Evolutionary conservation across 2,888 invertebrate genomes (phyloP).

Genomic region (Platycheirus albimanus): DNA sequence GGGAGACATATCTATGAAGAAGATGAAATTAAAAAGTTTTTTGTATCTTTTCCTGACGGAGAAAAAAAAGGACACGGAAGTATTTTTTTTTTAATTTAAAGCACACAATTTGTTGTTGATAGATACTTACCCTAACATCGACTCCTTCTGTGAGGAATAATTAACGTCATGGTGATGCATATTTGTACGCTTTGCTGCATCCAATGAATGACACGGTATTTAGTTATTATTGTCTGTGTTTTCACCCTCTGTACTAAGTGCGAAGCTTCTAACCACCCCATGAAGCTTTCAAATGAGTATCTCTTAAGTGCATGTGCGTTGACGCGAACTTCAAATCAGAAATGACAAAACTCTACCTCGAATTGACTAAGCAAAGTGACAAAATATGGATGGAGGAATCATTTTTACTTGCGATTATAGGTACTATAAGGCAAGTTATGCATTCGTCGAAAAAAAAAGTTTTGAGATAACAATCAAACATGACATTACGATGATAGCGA

Average conservation of each 20-base stretch:
- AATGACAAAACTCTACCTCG: constrained; percentile 49
- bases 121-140: no score
- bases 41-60: not conserved
- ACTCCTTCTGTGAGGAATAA: not conserved
- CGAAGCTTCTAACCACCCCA: constrained; percentile 23
- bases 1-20: constrained; percentile 41
- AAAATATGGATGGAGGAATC: constrained; percentile 1
- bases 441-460: no score
- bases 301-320: constrained; percentile 45
- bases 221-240: not conserved
- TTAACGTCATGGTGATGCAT: constrained; percentile 58
- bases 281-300: constrained; percentile 5
- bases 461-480: no score
- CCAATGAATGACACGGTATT: constrained; percentile 30
- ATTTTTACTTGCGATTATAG: no score
- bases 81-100: not conserved
- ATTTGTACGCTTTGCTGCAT: constrained; percentile 64
- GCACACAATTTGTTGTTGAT: no score
- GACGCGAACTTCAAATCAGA: constrained; percentile 51
- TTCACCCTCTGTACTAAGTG: constrained; percentile 34
- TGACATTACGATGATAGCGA: no score
- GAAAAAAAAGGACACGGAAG: not conserved
- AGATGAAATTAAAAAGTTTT: constrained; percentile 20
- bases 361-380: constrained; percentile 1
- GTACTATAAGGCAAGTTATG: no score